Evolutionary conservation across 1,140 invertebrate genomes (phyloP), one percentile per base, ranked within the genome.

Genomic region (Phthorimaea operculella): DNA sequence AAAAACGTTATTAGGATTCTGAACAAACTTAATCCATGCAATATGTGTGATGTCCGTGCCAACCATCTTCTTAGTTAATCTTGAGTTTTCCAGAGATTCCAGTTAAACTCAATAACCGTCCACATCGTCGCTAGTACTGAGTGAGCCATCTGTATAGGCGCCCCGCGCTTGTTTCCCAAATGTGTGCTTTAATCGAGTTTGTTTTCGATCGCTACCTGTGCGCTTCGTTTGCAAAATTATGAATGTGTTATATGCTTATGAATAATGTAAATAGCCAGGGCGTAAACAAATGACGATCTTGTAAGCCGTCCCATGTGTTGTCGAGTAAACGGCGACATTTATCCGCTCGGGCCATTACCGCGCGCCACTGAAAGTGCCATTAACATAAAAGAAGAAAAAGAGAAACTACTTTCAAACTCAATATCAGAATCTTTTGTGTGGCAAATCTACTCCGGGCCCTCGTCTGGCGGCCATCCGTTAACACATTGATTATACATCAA

Each of bases 401-500:
- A 73, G 75, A 81, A 82, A 84, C 76, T 82, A 81, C 75, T 80
- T 80, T 74, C 72, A 79, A 81, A 80, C 78, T 81, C 75, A 83
- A 83, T 82, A 81, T 83, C 76, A 72, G 72, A 79, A 75, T 77
- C 78, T 83, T 79, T 84, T 83, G 78, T 84, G 74, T 79, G 63
- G 79, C 73, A 84, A 84, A 82, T 83, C 76, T 84, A 81, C 70
- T 84, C 70, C 72, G 70, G 73, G 72, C 71, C 70, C 76, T 72
- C 69, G 67, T 65, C 58, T 72, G 69, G 68, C 74, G 76, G 72
- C 79, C 75, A 76, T 76, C 79, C 78, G 78, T 85, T 81, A 82
- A 81, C 79, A 80, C 76, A 85, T 85, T 83, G 79, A 85, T 83
- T 85, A 85, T 85, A 83, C 74, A 83, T 83, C 79, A 82, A 77